Evolutionary conservation across 1,140 invertebrate species (phyloP).

Genomic region (Mizuhopecten yessoensis): DNA sequence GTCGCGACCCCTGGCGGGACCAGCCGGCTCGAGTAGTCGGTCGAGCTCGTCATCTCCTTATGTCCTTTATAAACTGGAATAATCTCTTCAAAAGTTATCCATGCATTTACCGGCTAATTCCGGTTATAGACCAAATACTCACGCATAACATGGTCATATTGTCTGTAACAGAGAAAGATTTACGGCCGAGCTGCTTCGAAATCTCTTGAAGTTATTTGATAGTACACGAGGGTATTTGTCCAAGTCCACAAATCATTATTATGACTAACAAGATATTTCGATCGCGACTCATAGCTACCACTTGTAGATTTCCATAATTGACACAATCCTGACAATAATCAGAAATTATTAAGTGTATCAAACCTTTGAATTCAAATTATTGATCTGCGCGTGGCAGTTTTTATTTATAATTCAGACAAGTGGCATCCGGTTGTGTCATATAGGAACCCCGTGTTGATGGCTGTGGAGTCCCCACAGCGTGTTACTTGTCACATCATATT

Average conservation of each 20-base stretch:
- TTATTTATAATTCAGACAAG: constrained; percentile 40
- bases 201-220: constrained; percentile 19
- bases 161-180: constrained; percentile 6
- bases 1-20: constrained; percentile 34
- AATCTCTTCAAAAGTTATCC: constrained; percentile 9
- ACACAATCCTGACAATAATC: constrained; percentile 8
- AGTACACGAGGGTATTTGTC: neutral
- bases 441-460: constrained; percentile 29
- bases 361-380: constrained; percentile 36
- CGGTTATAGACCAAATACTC: neutral
- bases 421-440: constrained; percentile 25
- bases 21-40: constrained; percentile 35
- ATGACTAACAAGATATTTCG: neutral
- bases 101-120: neutral
- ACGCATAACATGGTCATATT: constrained; percentile 26
- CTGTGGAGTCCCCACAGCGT: neutral
- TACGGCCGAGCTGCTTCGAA: neutral
- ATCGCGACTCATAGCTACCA: neutral
- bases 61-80: neutral
- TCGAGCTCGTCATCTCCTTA: neutral
- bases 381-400: constrained; percentile 31
- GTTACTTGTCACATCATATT: neutral
- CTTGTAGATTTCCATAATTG: constrained; percentile 34
- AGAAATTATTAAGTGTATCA: constrained; percentile 36
- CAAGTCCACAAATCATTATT: constrained; percentile 31